Conservation (phyloP, 2,888 invertebrate genomes). For the Dicycla oo region DNA sequence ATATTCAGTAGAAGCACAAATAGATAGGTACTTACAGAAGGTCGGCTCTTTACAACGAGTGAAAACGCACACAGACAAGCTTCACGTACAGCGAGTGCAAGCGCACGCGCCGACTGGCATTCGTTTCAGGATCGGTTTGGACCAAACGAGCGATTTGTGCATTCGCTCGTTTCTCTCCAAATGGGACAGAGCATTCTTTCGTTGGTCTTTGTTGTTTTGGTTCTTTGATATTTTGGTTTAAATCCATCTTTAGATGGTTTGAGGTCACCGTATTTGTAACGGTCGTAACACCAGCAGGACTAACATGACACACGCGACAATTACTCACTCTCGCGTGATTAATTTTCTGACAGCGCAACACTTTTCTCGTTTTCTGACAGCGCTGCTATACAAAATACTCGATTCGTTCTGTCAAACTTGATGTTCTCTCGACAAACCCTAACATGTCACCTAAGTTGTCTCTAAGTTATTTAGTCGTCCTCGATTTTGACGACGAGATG, state of each 20-base stretch:
- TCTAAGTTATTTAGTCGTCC: too few species aligned
- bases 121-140: neutral
- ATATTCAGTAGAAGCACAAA: neutral
- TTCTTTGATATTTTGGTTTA: neutral
- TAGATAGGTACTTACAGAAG: neutral
- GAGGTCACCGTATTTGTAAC: too few species aligned
- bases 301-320: too few species aligned
- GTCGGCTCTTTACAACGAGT: neutral
- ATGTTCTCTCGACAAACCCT: too few species aligned
- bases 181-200: neutral
- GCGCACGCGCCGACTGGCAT: neutral
- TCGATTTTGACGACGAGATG: too few species aligned
- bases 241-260: neutral
- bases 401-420: too few species aligned
- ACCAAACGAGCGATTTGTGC: neutral
- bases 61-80: neutral
- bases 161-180: neutral
- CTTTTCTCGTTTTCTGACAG: too few species aligned
- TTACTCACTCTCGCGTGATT: too few species aligned
- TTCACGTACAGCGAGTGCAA: neutral
- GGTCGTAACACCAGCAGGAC: too few species aligned
- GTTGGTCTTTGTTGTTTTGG: neutral
- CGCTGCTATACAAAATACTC: too few species aligned
- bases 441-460: too few species aligned
- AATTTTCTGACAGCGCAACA: too few species aligned